A percentile compares a stretch with the other conserved stretches of the same genome.
These are phyloP conservation scores for Thamnophis elegans DNA, from an alignment of 2,797 vertebrate species.

Conservation along the genomic window DNA sequence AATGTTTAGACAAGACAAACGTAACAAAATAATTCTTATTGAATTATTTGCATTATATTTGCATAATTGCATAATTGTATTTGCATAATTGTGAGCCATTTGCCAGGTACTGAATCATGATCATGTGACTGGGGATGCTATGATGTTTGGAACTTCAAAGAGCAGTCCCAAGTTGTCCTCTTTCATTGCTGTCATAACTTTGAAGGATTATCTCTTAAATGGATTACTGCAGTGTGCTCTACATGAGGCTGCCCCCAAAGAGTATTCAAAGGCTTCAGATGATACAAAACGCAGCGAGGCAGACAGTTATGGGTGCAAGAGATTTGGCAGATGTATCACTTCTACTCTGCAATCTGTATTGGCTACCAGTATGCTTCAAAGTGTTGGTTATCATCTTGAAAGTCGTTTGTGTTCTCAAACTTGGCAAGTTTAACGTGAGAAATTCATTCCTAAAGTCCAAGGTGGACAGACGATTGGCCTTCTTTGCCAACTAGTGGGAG, in stretches of 20 bases:
- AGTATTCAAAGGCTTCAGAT: not conserved
- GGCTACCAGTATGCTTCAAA: not conserved
- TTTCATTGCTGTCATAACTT: not conserved
- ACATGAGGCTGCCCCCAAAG: not conserved
- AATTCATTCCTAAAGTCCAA: not conserved
- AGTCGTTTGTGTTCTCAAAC: not conserved
- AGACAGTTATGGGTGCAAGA: not conserved
- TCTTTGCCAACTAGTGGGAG: too few species aligned
- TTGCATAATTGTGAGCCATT: not conserved
- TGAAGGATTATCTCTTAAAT: not conserved
- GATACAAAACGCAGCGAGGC: not conserved
- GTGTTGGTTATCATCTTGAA: not conserved
- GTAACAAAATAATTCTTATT: constrained; percentile 31
- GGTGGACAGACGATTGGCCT: too few species aligned
- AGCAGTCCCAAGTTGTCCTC: not conserved
- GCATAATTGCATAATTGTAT: not conserved
- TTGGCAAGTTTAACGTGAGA: not conserved
- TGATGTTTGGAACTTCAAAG: not conserved
- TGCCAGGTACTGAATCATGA: not conserved
- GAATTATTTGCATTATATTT: constrained; percentile 24
- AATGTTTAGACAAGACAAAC: constrained; percentile 39
- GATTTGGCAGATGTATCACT: not conserved
- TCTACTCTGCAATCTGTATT: not conserved
- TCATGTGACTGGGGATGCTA: not conserved
- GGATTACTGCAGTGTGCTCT: too few species aligned